Evolutionary conservation across 2,888 invertebrate species (phyloP), one percentile per base, ranked within the genome.

Genomic region (Fragum whitleyi): DNA sequence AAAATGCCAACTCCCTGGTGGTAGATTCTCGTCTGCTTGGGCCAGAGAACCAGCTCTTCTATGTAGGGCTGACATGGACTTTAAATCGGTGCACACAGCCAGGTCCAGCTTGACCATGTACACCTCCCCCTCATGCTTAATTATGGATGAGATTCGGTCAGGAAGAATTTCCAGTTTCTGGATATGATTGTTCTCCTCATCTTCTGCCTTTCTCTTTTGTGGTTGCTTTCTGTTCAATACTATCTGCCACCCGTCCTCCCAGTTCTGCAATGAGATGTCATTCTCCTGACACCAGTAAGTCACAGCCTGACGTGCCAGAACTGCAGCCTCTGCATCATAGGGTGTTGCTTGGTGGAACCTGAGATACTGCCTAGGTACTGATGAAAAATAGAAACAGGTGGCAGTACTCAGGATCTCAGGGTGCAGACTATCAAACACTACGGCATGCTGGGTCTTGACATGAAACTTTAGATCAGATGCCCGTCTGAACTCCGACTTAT

Each of bases 31-130:
- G 19, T 51, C n/a, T 51, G 51, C 14, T 51, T 36, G 3, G 47
- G 47, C 47, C 57, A 57, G 57, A 14, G 57, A 26, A 14, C 23
- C 26, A 57, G 57, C 57, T 23, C 57, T 57, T 26, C 57, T 57
- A 23, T 23, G 11, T 23, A 57, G 14, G 11, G 23, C 57, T 11
- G 57, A 21, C 9, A 57, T n/a, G n/a, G 57, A n/a, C 14, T 57
- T 57, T 6, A 57, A 26, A 23, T 57, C 26, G 19, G 57, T 57
- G 57, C 57, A 57, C n/a, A 57, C n/a, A 2, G 21, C 26, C 5
- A 57, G 23, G 57, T 57, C 57, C 21, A 57, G 57, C 26, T 57
- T 57, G 2, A 26, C 57, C 57, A 57, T 57, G 3, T 57, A n/a
- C 23, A 26, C 26, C 19, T 9, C n/a, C 3, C n/a, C 23, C 11